phyloP scores from a whole-genome alignment of 2,888 invertebrate species.

The Malthinus flaveolus region DNA sequence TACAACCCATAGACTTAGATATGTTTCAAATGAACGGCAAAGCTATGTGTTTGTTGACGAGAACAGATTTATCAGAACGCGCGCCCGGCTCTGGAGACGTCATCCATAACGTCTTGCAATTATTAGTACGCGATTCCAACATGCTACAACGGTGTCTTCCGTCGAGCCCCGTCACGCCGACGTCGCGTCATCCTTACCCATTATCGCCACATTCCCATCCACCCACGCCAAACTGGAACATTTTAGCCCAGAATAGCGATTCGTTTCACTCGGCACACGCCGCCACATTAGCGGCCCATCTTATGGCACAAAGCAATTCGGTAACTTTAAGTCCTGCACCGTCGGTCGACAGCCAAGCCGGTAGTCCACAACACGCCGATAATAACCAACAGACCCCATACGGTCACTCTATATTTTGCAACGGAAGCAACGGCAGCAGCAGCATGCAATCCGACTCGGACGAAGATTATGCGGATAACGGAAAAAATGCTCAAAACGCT shows the following conservation, averaged over 20 bases:
- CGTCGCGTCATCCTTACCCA: slow-evolving; percentile 74
- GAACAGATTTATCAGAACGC: slow-evolving; percentile 87
- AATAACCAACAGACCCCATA: slow-evolving; percentile 43
- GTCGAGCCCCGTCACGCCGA: slow-evolving; percentile 80
- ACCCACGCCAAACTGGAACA: slow-evolving; percentile 75
- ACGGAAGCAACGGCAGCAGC: slow-evolving; percentile 55
- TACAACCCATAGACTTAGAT: slow-evolving; percentile 89
- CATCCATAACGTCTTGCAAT: slow-evolving; percentile 88
- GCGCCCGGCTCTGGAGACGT: slow-evolving; percentile 94
- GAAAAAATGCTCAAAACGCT: slow-evolving; percentile 46
- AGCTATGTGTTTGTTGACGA: slow-evolving; percentile 86
- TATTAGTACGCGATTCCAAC: slow-evolving; percentile 80
- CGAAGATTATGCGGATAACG: slow-evolving; percentile 63
- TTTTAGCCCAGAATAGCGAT: slow-evolving; percentile 51
- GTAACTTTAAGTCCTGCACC: slow-evolving; percentile 90
- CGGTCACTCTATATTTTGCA: slow-evolving; percentile 54
- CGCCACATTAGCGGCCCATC: slow-evolving; percentile 69
- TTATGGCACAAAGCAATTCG: slow-evolving; percentile 78
- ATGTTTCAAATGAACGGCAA: slow-evolving; percentile 98
- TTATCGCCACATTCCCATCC: slow-evolving; percentile 81
- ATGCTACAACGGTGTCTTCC: slow-evolving; percentile 78
- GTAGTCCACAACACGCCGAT: slow-evolving; percentile 80
- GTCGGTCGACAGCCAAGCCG: slow-evolving; percentile 84
- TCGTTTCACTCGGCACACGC: slow-evolving; percentile 55
- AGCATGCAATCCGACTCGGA: slow-evolving; percentile 83